These are phyloP conservation scores for Acropternis orthonyx DNA, from an alignment of 2,797 vertebrate species.

Conservation along the genomic window DNA sequence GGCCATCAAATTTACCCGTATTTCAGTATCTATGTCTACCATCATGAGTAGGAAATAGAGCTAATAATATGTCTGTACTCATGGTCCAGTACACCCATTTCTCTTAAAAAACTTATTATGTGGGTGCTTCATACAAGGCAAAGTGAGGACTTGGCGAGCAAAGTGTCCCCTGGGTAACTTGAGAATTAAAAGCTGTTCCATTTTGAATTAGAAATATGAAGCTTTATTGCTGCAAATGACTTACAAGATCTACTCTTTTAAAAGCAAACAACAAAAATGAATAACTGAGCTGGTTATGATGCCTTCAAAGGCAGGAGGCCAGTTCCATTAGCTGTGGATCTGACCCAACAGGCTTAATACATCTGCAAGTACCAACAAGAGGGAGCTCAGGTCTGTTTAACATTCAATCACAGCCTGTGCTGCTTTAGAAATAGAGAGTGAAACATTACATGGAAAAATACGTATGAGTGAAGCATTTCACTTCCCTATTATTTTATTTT, in stretches of 20 bases:
- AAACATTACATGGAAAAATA: not conserved
- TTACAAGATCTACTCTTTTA: constrained; percentile 24
- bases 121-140: not conserved
- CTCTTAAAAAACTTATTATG: not conserved
- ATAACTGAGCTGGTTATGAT: constrained; percentile 21
- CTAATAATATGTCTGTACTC: not conserved
- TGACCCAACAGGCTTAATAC: constrained; percentile 42
- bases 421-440: constrained; percentile 15
- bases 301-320: constrained; percentile 36
- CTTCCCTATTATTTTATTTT: not conserved
- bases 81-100: not conserved
- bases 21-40: not conserved
- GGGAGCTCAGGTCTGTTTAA: constrained; percentile 41
- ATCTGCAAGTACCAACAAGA: constrained; percentile 38
- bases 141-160: not conserved
- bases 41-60: not conserved
- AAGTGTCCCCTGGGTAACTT: not conserved
- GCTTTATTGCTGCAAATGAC: constrained; percentile 22
- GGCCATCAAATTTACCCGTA: not conserved
- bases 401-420: not conserved
- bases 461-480: not conserved
- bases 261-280: constrained; percentile 48
- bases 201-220: constrained; percentile 43
- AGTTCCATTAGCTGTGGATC: constrained; percentile 50
- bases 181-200: constrained; percentile 54